A percentile compares a stretch with the other conserved stretches of the same genome.
Evolutionary conservation across 2,797 vertebrate genomes (phyloP).

Genomic region (Chaenodraco wilsoni): DNA sequence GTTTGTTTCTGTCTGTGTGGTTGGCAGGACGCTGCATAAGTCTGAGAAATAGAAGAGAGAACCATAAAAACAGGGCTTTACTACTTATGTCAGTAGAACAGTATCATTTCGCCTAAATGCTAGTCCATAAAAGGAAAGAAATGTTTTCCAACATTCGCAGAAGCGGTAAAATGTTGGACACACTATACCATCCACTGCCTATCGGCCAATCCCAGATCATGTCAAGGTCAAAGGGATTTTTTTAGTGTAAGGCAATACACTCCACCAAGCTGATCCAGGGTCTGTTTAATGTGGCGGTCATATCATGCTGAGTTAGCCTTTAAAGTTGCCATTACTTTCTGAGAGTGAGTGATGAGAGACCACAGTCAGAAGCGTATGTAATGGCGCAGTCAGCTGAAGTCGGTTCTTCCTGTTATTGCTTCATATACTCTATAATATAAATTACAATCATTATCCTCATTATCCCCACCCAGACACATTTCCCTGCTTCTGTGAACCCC

Average conservation of each 20-base stretch:
- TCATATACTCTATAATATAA: conserved; percentile 47
- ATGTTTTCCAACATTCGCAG: conserved; percentile 61
- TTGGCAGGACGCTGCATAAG: conserved; percentile 26
- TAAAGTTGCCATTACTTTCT: conserved; percentile 64
- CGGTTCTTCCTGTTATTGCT: conserved; percentile 67
- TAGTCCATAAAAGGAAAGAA: conserved; percentile 53
- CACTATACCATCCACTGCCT: conserved; percentile 45
- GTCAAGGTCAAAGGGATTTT: conserved; percentile 63
- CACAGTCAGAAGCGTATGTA: conserved; percentile 61
- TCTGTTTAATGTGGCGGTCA: conserved; percentile 66
- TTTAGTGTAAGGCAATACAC: conserved; percentile 50
- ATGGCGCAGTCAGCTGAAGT: conserved; percentile 58
- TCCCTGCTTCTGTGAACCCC: conserved; percentile 21
- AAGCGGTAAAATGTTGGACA: conserved; percentile 41
- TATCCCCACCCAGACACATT: conserved; percentile 59
- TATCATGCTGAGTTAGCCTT: conserved; percentile 74
- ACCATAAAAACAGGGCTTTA: conserved; percentile 60
- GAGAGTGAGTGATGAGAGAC: conserved; percentile 67
- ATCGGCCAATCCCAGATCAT: conserved; percentile 59
- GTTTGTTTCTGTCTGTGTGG: conserved; percentile 35
- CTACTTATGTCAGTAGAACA: conserved; percentile 44
- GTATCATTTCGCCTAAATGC: conserved; percentile 59
- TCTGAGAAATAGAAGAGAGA: conserved; percentile 58
- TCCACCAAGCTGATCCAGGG: conserved; percentile 39
- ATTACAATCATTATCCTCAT: conserved; percentile 70